phyloP scores from a whole-genome alignment of 2,888 invertebrate species.

The Dicycla oo region DNA sequence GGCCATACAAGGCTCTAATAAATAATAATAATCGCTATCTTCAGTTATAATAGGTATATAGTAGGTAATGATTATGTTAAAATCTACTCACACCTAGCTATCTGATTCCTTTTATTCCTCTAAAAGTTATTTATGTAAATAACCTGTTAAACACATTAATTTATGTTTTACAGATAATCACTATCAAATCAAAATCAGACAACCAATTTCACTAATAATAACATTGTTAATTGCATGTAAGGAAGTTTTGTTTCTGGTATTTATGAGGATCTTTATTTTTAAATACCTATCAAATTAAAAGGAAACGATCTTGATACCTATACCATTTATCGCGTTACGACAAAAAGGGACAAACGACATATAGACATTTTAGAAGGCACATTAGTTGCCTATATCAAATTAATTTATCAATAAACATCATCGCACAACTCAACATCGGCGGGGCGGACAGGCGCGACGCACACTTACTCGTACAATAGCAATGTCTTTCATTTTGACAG shows the following conservation, averaged over 20 bases:
- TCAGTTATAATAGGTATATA: no score
- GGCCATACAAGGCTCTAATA: no score
- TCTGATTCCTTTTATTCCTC: background rate
- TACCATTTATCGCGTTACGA: background rate
- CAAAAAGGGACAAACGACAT: no score
- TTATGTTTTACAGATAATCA: background rate
- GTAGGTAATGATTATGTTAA: no score
- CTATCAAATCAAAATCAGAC: conserved; percentile 3
- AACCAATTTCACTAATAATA: conserved; percentile 4
- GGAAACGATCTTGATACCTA: background rate
- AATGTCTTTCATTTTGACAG: background rate
- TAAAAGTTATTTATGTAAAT: no score
- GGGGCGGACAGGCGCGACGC: background rate
- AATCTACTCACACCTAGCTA: no score
- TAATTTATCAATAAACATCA: background rate
- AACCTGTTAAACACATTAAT: background rate
- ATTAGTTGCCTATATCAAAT: background rate
- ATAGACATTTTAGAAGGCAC: background rate
- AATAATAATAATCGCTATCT: no score
- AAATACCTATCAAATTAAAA: background rate
- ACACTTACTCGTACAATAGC: background rate
- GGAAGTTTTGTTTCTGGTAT: conserved; percentile 16
- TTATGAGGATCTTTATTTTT: background rate
- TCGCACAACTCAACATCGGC: background rate
- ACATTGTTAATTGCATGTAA: conserved; percentile 5